Conservation (phyloP, 2,888 invertebrate species). For the Rotaria socialis region DNA sequence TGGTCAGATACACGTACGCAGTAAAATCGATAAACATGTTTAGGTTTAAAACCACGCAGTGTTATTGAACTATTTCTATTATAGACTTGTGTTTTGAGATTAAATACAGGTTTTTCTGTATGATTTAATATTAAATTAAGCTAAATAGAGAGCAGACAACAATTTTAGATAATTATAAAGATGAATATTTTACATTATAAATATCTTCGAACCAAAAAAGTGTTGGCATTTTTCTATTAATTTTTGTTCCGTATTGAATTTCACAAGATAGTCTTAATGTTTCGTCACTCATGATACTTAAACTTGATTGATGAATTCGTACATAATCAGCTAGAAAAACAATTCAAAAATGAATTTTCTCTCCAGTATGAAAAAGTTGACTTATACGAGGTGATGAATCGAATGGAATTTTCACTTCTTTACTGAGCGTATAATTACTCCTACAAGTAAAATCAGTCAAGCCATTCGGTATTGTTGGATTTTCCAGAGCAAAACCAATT, state of each 20-base stretch:
- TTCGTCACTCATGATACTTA: constrained; percentile 6
- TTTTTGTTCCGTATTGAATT: constrained; percentile 31
- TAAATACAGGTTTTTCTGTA: constrained; percentile 2
- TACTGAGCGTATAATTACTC: background rate
- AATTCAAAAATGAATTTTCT: no score
- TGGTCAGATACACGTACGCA: constrained; percentile 4
- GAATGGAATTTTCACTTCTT: background rate
- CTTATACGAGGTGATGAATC: background rate
- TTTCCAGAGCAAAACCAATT: constrained; percentile 12
- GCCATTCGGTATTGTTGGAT: background rate
- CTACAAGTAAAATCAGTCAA: background rate
- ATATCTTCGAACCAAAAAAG: constrained; percentile 27
- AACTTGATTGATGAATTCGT: constrained; percentile 24
- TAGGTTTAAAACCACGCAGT: constrained; percentile 1
- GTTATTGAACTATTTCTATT: background rate
- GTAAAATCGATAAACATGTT: background rate
- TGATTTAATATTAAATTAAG: background rate
- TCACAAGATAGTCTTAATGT: background rate
- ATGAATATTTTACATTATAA: background rate
- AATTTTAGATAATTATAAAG: no score
- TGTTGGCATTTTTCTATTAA: background rate
- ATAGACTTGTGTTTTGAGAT: background rate
- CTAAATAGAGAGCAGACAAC: background rate
- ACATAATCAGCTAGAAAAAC: background rate
- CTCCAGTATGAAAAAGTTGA: no score